phyloP scores from a whole-genome alignment of 1,140 invertebrate species.

The Phymastichus coffea region DNA sequence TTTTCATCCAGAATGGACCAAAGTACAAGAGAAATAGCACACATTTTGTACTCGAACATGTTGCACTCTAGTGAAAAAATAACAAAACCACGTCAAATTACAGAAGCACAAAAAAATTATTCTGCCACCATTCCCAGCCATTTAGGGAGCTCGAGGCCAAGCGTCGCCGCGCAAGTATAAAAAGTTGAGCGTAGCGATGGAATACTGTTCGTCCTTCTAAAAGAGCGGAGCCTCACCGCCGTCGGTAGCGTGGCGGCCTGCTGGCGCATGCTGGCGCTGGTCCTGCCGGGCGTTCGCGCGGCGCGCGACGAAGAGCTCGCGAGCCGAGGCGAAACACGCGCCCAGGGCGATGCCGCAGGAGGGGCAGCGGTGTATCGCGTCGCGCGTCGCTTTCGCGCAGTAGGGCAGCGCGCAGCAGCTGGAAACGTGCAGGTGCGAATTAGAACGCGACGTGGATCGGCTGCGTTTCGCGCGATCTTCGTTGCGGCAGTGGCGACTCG shows the following conservation, averaged over 20 bases:
- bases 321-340: neutral
- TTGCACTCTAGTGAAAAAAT: no score
- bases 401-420: slow-evolving; percentile 14
- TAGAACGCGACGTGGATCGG: neutral
- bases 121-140: no score
- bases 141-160: no score
- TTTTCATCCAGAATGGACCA: no score
- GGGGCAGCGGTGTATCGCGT: neutral
- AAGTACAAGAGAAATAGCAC: no score
- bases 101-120: no score
- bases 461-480: neutral
- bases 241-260: neutral
- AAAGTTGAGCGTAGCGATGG: no score
- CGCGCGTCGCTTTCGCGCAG: neutral
- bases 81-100: no score
- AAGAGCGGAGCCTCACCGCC: neutral
- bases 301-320: neutral
- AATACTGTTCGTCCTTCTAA: neutral
- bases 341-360: slow-evolving; percentile 2
- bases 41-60: no score
- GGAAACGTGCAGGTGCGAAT: no score
- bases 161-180: no score
- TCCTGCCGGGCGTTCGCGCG: neutral
- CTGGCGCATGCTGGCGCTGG: neutral
- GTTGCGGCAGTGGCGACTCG: neutral